These are phyloP conservation scores for Harmothoe impar DNA, from an alignment of 2,888 invertebrate genomes.

Conservation along the genomic window DNA sequence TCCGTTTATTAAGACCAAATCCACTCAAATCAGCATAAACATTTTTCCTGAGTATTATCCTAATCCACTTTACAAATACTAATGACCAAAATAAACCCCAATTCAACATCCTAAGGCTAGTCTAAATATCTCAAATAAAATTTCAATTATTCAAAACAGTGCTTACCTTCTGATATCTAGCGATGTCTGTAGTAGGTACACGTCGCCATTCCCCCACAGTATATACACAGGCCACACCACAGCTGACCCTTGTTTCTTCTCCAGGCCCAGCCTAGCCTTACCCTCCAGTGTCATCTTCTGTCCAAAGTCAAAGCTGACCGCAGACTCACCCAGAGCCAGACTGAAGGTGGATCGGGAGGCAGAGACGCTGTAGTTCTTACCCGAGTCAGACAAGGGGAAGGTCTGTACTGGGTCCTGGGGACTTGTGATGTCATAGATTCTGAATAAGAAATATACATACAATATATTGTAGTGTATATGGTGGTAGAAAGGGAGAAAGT, in stretches of 20 bases:
- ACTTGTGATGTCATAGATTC: constrained; percentile 81
- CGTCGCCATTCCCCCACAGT: constrained; percentile 92
- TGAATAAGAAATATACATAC: constrained; percentile 67
- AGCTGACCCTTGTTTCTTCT: constrained; percentile 64
- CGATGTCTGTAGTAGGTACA: constrained; percentile 85
- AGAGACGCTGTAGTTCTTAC: constrained; percentile 31
- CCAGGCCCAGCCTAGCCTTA: not conserved
- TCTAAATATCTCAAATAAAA: too few species aligned
- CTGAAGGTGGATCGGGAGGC: constrained; percentile 20
- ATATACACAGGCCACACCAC: constrained; percentile 89
- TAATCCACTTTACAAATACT: too few species aligned
- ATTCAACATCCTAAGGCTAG: too few species aligned
- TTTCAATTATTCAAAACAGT: too few species aligned
- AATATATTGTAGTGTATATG: not conserved
- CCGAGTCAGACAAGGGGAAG: constrained; percentile 52
- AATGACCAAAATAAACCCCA: too few species aligned
- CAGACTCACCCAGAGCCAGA: constrained; percentile 90
- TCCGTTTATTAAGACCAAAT: too few species aligned
- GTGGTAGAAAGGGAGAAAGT: not conserved
- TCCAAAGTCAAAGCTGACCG: constrained; percentile 93
- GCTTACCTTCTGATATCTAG: constrained; percentile 72
- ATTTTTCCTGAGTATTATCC: too few species aligned
- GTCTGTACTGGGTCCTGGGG: constrained; percentile 78
- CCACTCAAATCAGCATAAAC: too few species aligned
- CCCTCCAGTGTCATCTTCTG: constrained; percentile 83